Evolutionary conservation across 2,888 invertebrate genomes (phyloP).

Genomic region (Diaprepes abbreviatus): DNA sequence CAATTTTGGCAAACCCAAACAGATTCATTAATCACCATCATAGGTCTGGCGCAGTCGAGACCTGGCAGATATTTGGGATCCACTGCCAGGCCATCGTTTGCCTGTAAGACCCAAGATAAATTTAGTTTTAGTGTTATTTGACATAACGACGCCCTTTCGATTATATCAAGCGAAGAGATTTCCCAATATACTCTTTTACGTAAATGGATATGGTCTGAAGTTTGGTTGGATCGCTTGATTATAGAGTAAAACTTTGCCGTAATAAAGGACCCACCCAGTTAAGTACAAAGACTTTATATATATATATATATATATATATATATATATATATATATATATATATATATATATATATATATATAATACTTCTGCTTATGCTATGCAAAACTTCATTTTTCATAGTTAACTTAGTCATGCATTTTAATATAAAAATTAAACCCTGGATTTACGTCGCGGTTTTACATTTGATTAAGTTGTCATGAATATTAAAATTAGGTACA

Average conservation of each 20-base stretch:
- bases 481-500: no score
- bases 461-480: no score
- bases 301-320: no score
- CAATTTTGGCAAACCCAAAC: constrained; percentile 11
- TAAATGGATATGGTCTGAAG: constrained; percentile 4
- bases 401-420: no score
- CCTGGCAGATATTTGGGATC: constrained; percentile 5
- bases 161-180: constrained; percentile 4
- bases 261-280: not conserved
- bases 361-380: no score
- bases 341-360: no score
- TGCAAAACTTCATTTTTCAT: no score
- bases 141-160: constrained; percentile 11
- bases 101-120: constrained; percentile 17
- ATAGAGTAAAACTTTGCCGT: not conserved
- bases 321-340: no score
- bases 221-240: constrained; percentile 5
- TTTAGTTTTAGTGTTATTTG: constrained; percentile 23
- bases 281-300: not conserved
- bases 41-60: constrained; percentile 1
- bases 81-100: constrained; percentile 9
- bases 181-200: not conserved
- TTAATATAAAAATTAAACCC: no score
- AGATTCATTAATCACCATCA: constrained; percentile 21
- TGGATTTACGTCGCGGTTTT: no score